Base-by-base conservation (phyloP, 2,888 invertebrate species). In the Leucophenga maculata region DNA sequence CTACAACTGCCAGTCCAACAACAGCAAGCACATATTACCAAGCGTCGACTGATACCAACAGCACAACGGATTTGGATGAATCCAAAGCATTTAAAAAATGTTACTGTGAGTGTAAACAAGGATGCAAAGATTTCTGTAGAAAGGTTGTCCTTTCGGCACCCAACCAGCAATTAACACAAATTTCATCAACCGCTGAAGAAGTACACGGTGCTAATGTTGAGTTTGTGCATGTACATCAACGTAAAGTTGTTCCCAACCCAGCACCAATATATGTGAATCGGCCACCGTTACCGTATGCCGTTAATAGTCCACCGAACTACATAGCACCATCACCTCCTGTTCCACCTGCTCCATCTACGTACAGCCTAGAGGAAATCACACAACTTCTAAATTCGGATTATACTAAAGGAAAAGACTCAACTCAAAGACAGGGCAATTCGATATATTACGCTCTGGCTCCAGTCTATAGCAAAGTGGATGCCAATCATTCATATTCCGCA, bases 41-140 rank as follows among this genome's bases (percentile, higher is more conserved):
- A 18, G 55, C 48, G 3, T 59, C 71, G 52, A 50, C 68, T 14
- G 68, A 67, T 8, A 70, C 72, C 6, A 52, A 48, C 9, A 31
- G 52, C 2, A 48, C 67, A 8, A 39, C 60, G 44, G 4, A 26
- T 0, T 18, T 52, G 22, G 67, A 69, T 14, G 65, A 48, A 1
- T 26, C 62, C 2, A 48, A 18, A 22, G 6, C 69, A 0, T 86
- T 75, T 62, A 78, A 79, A 54, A 85, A 84, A 66, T 86, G 86
- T 72, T 85, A 86, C 67, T 86, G 83, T 50, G 85, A 86, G 22
- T 86, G 86, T 70, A 86, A 86, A 68, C 67, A 73, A 26, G 83
- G 85, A 50, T 86, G 86, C 72, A 86, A 82, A 71, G 82, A 86
- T 26, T 86, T 86, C 73, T 86, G 85, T 26, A 82, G 85, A 46